Percentiles rank a stretch among this genome's conserved stretches.
phyloP scores from a whole-genome alignment of 2,113 vertebrate species.

The Microcebus lehilahytsara region DNA sequence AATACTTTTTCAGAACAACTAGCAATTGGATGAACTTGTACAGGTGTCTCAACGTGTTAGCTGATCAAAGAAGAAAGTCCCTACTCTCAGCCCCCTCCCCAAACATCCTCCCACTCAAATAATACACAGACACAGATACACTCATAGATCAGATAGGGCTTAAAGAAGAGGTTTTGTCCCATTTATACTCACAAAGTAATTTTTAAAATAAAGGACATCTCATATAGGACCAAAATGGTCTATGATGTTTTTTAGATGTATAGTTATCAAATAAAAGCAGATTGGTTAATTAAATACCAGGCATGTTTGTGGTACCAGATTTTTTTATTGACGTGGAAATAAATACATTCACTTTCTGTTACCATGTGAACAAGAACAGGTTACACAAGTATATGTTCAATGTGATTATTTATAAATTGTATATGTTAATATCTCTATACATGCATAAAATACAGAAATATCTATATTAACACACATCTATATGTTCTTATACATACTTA shows the following conservation, averaged over 20 bases:
- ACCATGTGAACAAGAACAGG: background rate
- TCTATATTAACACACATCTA: background rate
- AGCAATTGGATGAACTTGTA: background rate
- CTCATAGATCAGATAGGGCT: background rate
- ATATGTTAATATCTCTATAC: background rate
- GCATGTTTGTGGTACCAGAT: background rate
- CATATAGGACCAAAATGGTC: background rate
- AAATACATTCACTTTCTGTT: background rate
- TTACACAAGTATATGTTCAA: background rate
- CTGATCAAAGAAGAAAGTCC: background rate
- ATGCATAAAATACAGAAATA: background rate
- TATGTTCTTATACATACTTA: background rate
- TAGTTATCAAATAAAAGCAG: background rate
- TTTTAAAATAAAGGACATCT: background rate
- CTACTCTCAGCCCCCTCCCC: background rate
- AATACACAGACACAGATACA: background rate
- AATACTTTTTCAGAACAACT: background rate
- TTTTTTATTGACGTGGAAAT: background rate
- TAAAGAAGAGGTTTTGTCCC: background rate
- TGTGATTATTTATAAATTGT: background rate
- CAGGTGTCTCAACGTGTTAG: background rate
- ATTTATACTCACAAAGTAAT: background rate
- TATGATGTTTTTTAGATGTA: background rate
- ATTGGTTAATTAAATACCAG: background rate
- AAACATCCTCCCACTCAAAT: background rate